Conservation (phyloP, 1,140 invertebrate species). For the Battus philenor region DNA sequence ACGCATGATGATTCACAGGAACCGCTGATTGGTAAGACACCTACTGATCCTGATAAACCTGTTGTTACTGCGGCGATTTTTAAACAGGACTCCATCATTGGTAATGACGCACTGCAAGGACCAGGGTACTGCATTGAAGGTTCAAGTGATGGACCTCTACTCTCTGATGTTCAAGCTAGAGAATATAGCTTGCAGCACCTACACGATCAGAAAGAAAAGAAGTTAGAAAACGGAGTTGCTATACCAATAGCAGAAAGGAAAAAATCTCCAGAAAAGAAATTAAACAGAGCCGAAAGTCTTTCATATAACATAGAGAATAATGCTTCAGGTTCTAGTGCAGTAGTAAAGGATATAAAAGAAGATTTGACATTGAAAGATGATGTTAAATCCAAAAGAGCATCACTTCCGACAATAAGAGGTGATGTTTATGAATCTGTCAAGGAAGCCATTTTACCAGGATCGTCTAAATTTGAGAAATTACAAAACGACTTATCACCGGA, state of each 20-base stretch:
- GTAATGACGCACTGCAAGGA: conserved; percentile 61
- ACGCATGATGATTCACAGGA: conserved; percentile 64
- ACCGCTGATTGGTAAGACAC: conserved; percentile 63
- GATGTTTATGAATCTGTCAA: conserved; percentile 66
- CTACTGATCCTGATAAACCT: conserved; percentile 78
- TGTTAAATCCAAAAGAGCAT: conserved; percentile 57
- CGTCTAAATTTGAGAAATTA: conserved; percentile 70
- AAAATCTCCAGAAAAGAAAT: conserved; percentile 45
- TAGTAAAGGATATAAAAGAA: conserved; percentile 58
- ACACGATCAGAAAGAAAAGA: conserved; percentile 62
- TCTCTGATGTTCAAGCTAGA: conserved; percentile 71
- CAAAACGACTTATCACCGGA: conserved; percentile 63
- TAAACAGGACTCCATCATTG: conserved; percentile 77
- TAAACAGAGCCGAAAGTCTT: conserved; percentile 60
- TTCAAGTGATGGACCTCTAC: conserved; percentile 66
- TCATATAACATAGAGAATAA: conserved; percentile 55
- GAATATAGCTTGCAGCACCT: conserved; percentile 67
- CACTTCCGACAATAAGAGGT: conserved; percentile 60
- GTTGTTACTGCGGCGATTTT: conserved; percentile 81
- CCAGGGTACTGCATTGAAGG: conserved; percentile 72
- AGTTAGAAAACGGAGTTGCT: conserved; percentile 63
- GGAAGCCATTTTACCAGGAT: conserved; percentile 53
- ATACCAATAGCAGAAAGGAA: conserved; percentile 51
- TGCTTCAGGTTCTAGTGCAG: conserved; percentile 26
- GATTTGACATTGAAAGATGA: conserved; percentile 43